Base-by-base conservation (phyloP, 2,113 vertebrate genomes). In the Brachyhypopomus gauderio region DNA sequence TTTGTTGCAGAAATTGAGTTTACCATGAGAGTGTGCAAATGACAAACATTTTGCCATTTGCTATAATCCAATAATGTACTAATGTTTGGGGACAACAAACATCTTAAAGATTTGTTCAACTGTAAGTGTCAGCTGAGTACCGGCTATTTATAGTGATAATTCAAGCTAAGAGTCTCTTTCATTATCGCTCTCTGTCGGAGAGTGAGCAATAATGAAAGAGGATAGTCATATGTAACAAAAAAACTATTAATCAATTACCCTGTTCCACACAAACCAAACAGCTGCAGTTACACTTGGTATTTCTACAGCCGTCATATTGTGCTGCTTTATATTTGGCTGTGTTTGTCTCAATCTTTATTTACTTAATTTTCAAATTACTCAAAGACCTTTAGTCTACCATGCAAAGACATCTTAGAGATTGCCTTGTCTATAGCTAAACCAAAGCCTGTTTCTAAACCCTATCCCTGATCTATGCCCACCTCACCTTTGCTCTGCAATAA, bases 361-460 rank as follows among this genome's bases (percentile, higher is more conserved):
- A 52, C 8, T 52, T 11, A 52, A 48, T 72, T 62, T 38, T 38
- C 36, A 70, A 38, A 7, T 22, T n/a, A 41, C 36, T 70, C 34
- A 20, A 67, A 64, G 14, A 67, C 17, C 16, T 4, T 11, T 27
- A 71, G 17, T 30, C 48, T 34, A 59, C 12, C 25, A 60, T 17
- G 72, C 22, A 41, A 22, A 38, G 30, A 58, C n/a, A 60, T 62
- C 22, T 71, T 48, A 48, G 55, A 64, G 70, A 36, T 19, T 72
- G 70, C 69, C 38, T 73, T 23, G 20, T 56, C 64, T 79, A 48
- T 41, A 62, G 59, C 25, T n/a, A 23, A 41, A 27, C 11, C 6
- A 23, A 64, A 45, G 58, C 78, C 78, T 80, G 59, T 73, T 73
- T 80, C 78, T 48, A 80, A 73, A 80, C 45, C 19, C 17, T 41